phyloP scores from a whole-genome alignment of 35 echinoderm and acorn worm genomes.

The Apostichopus californicus region DNA sequence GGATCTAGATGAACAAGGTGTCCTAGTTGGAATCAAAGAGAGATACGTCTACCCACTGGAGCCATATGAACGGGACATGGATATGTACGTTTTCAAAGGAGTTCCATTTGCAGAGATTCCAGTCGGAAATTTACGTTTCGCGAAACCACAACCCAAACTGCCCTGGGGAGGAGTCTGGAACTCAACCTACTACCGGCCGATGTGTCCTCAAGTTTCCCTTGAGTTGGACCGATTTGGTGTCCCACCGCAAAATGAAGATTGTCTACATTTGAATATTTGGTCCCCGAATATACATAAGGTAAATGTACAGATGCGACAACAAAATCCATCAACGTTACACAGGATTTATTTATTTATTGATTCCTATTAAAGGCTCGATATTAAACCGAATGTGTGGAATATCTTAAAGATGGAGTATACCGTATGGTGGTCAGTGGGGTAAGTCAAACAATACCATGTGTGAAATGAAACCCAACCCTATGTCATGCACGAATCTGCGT shows the following conservation, averaged over 20 bases:
- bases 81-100: conserved; percentile 59
- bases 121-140: conserved; percentile 62
- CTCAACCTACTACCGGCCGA: conserved; percentile 49
- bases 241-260: conserved; percentile 77
- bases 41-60: conserved; percentile 24
- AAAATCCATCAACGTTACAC: not conserved
- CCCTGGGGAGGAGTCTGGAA: conserved; percentile 64
- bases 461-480: too few relatives aligned
- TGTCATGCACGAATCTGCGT: too few relatives aligned
- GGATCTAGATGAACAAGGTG: conserved; percentile 21
- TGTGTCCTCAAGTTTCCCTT: conserved; percentile 37
- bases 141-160: conserved; percentile 64
- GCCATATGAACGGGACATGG: conserved; percentile 17
- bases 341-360: too few relatives aligned
- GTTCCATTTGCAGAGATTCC: conserved; percentile 88
- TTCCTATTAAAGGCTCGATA: too few relatives aligned
- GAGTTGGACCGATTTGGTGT: conserved; percentile 20
- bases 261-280: conserved; percentile 85
- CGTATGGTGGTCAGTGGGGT: too few relatives aligned
- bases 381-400: too few relatives aligned
- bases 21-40: conserved; percentile 17
- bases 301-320: not conserved
- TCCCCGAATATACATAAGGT: conserved; percentile 68
- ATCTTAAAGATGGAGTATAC: too few relatives aligned
- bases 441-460: too few relatives aligned